Evolutionary conservation across 2,888 invertebrate species (phyloP), one percentile per base, ranked within the genome.

Genomic region (Drosophila recens): DNA sequence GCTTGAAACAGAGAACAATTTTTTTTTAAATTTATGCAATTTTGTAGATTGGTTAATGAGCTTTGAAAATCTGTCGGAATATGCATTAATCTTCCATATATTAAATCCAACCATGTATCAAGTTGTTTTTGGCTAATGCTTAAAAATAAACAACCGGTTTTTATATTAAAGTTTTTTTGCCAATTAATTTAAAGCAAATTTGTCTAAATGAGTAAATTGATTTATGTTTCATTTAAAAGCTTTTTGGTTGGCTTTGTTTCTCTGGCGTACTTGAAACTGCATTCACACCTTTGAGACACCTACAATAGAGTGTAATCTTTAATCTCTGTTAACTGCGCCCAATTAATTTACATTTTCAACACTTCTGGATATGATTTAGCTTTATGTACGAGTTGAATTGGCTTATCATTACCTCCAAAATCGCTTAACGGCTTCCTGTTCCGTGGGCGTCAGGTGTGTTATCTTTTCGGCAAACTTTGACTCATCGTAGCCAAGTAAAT

Each of bases 341-440:
- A 78, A 54, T 56, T 78, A 48, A 59, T 78, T 69, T 13, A 4
- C 40, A 54, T 62, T 54, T 68, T 58, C 58, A 65, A 48, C 58
- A 17, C 59, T 75, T 59, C 63, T 33, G 48, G 33, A 23, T 36
- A 33, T 34, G 36, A 23, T 36, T 11, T 6, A 20, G 4, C 5
- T 5, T 45, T 57, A 46, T 57, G 30, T 40, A 27, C 13, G 4
- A 23, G 61, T 23, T 27, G 27, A 27, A 27, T 10, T 9, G 6
- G 4, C 63, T 72, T 75, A 75, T 78, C 74, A 48, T 63, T 65
- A 91, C 91, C 91, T 91, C 91, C 91, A 91, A 79, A 91, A 91
- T 8, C 84, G 86, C 58, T 87, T 87, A 34, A 91, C 90, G 51
- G 91, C 91, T 82, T 90, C 90, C 86, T 91, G 91, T 75, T 91